Evolutionary conservation across 2,797 vertebrate genomes (phyloP).

Genomic region (Eulemur albifrons): DNA sequence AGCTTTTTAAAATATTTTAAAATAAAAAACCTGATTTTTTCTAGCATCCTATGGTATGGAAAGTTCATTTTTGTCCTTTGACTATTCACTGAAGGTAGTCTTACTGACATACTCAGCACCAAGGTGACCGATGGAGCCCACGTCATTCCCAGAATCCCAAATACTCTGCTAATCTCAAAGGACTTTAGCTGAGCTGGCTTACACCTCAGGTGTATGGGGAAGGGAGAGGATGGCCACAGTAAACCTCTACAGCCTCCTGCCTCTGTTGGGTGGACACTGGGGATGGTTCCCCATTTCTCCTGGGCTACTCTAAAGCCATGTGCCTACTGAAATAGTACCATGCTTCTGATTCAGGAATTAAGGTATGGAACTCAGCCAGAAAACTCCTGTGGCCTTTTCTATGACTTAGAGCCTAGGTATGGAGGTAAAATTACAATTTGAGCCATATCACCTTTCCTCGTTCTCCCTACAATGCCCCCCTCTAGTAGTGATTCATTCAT

Average conservation of each 20-base stretch:
- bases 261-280: neutral
- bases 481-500: neutral
- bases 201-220: neutral
- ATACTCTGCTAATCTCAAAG: neutral
- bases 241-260: neutral
- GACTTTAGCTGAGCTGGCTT: neutral
- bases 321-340: neutral
- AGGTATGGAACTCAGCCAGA: neutral
- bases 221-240: neutral
- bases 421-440: neutral
- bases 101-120: neutral
- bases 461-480: neutral
- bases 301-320: neutral
- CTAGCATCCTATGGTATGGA: conserved; percentile 48
- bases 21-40: conserved; percentile 81
- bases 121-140: neutral
- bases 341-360: neutral
- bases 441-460: neutral
- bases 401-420: neutral
- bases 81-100: neutral
- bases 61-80: conserved; percentile 8
- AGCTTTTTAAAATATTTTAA: conserved; percentile 69
- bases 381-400: neutral
- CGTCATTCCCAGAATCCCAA: neutral
- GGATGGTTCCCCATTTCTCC: neutral